Percentiles rank a stretch among this genome's conserved stretches.
Evolutionary conservation across 2,797 vertebrate genomes (phyloP).

Genomic region (Acanthis flammea): DNA sequence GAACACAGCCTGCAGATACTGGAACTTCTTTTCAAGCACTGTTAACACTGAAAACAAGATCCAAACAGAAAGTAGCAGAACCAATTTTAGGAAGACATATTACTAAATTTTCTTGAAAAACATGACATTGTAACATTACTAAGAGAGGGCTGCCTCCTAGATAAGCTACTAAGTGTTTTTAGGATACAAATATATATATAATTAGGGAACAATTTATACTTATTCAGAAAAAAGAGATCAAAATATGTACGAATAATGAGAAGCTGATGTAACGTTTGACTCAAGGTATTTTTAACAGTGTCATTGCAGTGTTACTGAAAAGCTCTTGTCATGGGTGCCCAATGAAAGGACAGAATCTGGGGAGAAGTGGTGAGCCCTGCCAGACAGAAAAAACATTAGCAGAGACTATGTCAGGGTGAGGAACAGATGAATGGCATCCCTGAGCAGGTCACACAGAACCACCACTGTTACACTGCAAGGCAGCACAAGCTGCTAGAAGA

Average conservation of each 20-base stretch:
- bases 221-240: background rate
- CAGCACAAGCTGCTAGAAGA: background rate
- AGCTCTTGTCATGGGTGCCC: background rate
- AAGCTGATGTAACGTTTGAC: background rate
- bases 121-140: accelerated
- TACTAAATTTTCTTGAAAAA: background rate
- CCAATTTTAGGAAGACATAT: background rate
- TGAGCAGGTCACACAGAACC: background rate
- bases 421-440: background rate
- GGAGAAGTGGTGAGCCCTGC: background rate
- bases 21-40: background rate
- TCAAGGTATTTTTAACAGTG: background rate
- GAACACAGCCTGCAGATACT: background rate
- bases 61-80: background rate
- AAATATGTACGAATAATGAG: background rate
- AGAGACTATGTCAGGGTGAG: background rate
- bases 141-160: background rate
- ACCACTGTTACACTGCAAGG: background rate
- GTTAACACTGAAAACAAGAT: background rate
- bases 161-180: background rate
- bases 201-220: background rate
- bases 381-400: background rate
- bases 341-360: background rate
- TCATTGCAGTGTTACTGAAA: background rate
- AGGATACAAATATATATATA: background rate